These are phyloP conservation scores for Tyria jacobaeae DNA, from an alignment of 2,888 invertebrate species.

Conservation along the genomic window DNA sequence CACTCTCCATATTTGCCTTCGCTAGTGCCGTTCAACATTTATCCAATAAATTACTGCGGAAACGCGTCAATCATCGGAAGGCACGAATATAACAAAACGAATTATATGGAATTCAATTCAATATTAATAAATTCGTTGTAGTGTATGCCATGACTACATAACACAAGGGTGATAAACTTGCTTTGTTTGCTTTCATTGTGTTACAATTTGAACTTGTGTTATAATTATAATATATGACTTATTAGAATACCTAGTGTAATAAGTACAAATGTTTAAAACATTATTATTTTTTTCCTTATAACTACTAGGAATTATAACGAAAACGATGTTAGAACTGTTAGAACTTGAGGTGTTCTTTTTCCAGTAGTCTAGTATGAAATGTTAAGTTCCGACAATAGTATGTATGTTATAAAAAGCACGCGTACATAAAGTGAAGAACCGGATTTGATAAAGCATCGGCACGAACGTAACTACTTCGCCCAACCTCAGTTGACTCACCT, in stretches of 20 bases:
- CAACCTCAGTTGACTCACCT: slow-evolving; percentile 68
- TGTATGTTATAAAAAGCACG: slow-evolving; percentile 54
- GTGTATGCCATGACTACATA: slow-evolving; percentile 21
- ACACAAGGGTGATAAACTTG: slow-evolving; percentile 6
- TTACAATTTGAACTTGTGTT: neutral
- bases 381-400: slow-evolving; percentile 29
- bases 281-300: slow-evolving; percentile 11
- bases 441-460: slow-evolving; percentile 71
- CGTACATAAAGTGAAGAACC: slow-evolving; percentile 61
- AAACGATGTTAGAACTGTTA: neutral
- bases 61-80: slow-evolving; percentile 23
- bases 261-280: neutral
- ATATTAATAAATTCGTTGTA: slow-evolving; percentile 20
- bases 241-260: neutral
- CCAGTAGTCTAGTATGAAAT: slow-evolving; percentile 3
- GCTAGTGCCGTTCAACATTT: slow-evolving; percentile 3
- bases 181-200: slow-evolving; percentile 1
- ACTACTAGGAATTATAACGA: neutral
- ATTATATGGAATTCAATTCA: slow-evolving; percentile 29
- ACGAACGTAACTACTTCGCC: slow-evolving; percentile 48
- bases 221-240: neutral
- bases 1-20: slow-evolving; percentile 2
- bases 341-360: neutral
- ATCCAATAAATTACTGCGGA: slow-evolving; percentile 21
- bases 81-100: slow-evolving; percentile 12